Percentiles rank a stretch among this genome's conserved stretches.
These are phyloP conservation scores for Kryptolebias marmoratus DNA, from an alignment of 2,113 vertebrate genomes.

Conservation along the genomic window DNA sequence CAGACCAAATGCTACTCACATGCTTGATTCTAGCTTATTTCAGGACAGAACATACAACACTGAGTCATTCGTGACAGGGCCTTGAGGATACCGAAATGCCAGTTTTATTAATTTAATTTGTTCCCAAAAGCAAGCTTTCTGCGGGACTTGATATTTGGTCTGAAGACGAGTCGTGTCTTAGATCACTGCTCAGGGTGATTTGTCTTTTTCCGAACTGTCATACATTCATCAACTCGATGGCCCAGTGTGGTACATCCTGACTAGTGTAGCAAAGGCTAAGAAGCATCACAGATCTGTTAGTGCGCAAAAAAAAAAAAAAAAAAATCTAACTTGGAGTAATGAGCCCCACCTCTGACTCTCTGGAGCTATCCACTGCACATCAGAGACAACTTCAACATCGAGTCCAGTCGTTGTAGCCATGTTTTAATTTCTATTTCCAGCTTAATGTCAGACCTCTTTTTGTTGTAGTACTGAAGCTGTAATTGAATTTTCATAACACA, in stretches of 20 bases:
- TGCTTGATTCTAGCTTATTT: conserved; percentile 4
- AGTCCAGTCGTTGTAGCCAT: too few relatives aligned
- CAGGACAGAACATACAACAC: conserved; percentile 26
- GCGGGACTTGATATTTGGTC: conserved; percentile 13
- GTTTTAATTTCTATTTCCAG: too few relatives aligned
- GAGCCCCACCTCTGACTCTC: background rate
- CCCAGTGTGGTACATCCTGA: background rate
- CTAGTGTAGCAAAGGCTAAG: background rate
- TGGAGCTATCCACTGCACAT: background rate
- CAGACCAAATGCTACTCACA: conserved; percentile 27
- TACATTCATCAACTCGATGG: background rate
- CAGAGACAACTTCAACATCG: too few relatives aligned
- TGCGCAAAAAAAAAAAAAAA: background rate
- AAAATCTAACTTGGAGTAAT: background rate
- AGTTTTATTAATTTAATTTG: conserved; percentile 35
- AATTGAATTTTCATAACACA: too few relatives aligned
- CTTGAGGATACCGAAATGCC: conserved; percentile 32
- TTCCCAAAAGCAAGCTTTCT: conserved; percentile 22
- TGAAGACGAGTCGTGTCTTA: conserved; percentile 22
- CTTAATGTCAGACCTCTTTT: too few relatives aligned
- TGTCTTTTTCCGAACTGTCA: background rate
- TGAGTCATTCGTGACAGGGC: conserved; percentile 43
- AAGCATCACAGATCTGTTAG: background rate
- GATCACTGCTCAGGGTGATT: conserved; percentile 7
- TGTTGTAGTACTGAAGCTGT: too few relatives aligned